Evolutionary conservation across 2,113 vertebrate genomes (phyloP), one percentile per base, ranked within the genome.

Genomic region (Todiramphus saurophagus): DNA sequence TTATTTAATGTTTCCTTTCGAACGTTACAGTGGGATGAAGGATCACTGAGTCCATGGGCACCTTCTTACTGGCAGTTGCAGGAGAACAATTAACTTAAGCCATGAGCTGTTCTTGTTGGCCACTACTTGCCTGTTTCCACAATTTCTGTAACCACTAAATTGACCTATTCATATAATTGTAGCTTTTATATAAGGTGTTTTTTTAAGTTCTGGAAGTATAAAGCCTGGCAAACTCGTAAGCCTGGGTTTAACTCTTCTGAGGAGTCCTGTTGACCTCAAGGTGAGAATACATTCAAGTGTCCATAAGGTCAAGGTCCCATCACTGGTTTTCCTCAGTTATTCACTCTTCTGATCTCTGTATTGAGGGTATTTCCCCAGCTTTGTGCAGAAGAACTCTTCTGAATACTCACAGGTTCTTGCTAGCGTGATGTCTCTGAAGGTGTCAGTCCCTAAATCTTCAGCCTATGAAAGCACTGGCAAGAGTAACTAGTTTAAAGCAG

Each of bases 111-210:
- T 83, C 59, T 77, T 10, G 1, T 37, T 89, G 68, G 73, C 55
- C 18, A 4, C 60, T 48, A 53, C 30, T 25, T 0, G 1, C 16
- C 68, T 1, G 1, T 68, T 91, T 55, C 66, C 0, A 0, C 11
- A 8, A 30, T 89, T 87, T 79, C 59, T 91, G 16, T 44, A 58
- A 2, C 28, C 2, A 2, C 56, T 89, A 55, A 84, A 70, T 44
- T 63, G 46, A 53, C 46, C 27, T 74, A n/a, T 87, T 93, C 17
- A 13, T 78, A 25, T 87, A 77, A 58, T 18, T 84, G 41, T 53
- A 78, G 48, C 53, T 84, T 4, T 66, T 77, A n/a, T 0, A 4
- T 37, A 9, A 85, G 44, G 6, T 41, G 11, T 8, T 58, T 33
- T 87, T 74, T 60, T 37, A 5, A 15, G 28, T 43, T 16, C 31